phyloP scores from a whole-genome alignment of 2,113 vertebrate genomes.

The Ochotona curzoniae region DNA sequence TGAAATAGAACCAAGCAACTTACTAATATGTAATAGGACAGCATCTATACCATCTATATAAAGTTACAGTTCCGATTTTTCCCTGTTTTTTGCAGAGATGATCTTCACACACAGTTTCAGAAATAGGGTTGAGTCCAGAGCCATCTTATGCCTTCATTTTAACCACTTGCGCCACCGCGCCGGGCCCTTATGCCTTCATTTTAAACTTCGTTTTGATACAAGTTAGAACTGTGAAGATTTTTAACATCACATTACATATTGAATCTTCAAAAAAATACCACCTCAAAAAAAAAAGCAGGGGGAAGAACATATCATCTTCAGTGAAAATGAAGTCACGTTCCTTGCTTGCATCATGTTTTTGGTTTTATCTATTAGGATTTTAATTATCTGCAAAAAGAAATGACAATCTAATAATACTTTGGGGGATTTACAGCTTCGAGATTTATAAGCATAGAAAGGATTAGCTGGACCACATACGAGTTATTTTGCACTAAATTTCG shows the following conservation, averaged over 20 bases:
- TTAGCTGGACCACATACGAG: neutral
- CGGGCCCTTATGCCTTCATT: conserved; percentile 31
- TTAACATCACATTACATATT: neutral
- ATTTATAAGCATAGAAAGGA: conserved; percentile 13
- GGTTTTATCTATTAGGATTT: neutral
- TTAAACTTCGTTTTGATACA: conserved; percentile 31
- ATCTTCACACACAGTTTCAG: conserved; percentile 4
- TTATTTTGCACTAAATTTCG: neutral
- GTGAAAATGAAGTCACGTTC: neutral
- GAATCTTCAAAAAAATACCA: conserved; percentile 23
- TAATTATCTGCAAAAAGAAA: conserved; percentile 30
- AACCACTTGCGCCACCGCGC: too few relatives aligned
- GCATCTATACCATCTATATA: conserved; percentile 17
- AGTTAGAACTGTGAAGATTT: neutral
- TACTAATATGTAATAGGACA: conserved; percentile 72
- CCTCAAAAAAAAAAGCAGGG: neutral
- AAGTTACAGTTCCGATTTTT: conserved; percentile 51
- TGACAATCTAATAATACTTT: conserved; percentile 10
- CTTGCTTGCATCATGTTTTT: too few relatives aligned
- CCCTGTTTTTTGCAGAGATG: neutral
- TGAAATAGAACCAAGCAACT: conserved; percentile 48
- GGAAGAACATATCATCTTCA: conserved; percentile 28
- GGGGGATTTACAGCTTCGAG: conserved; percentile 10
- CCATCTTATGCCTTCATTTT: conserved; percentile 33
- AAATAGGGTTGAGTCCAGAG: conserved; percentile 20